Conservation (phyloP, 2,113 vertebrate genomes). For the Epinephelus lanceolatus region DNA sequence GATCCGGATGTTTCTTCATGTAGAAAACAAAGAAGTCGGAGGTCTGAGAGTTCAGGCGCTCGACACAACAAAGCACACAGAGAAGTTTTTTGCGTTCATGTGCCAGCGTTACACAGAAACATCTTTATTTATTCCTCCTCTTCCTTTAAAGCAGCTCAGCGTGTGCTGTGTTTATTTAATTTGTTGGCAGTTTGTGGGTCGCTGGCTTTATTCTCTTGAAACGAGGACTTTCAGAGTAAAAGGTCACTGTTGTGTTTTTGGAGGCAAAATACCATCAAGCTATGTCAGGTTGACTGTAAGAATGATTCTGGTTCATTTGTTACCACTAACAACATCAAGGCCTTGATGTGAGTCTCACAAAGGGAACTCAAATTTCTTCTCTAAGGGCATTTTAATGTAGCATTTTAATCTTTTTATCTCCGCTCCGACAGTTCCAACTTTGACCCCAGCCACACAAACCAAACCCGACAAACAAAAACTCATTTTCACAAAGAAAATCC, state of each 20-base stretch:
- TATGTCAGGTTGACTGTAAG: not conserved
- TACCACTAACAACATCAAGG: not conserved
- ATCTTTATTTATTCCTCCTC: constrained; percentile 62
- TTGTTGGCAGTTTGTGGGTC: constrained; percentile 3
- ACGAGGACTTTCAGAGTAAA: constrained; percentile 18
- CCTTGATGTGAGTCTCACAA: constrained; percentile 14
- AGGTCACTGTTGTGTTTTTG: not conserved
- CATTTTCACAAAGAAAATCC: not conserved
- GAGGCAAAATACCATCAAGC: constrained; percentile 16
- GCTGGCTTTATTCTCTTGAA: not conserved
- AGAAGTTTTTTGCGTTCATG: not conserved
- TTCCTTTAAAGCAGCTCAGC: not conserved
- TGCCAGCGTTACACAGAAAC: constrained; percentile 10
- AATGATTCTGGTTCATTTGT: constrained; percentile 17
- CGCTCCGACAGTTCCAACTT: not conserved
- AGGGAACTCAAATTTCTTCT: constrained; percentile 2
- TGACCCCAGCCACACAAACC: not conserved
- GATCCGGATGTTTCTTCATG: constrained; percentile 8
- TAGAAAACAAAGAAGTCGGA: not conserved
- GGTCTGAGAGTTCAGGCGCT: not conserved
- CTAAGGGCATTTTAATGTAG: constrained; percentile 24
- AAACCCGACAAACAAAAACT: not conserved
- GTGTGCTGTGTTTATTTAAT: constrained; percentile 66
- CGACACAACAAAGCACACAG: too few relatives aligned
- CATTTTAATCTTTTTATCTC: constrained; percentile 16